Conservation (phyloP, 2,797 vertebrate species). For the Thalassophryne amazonica region DNA sequence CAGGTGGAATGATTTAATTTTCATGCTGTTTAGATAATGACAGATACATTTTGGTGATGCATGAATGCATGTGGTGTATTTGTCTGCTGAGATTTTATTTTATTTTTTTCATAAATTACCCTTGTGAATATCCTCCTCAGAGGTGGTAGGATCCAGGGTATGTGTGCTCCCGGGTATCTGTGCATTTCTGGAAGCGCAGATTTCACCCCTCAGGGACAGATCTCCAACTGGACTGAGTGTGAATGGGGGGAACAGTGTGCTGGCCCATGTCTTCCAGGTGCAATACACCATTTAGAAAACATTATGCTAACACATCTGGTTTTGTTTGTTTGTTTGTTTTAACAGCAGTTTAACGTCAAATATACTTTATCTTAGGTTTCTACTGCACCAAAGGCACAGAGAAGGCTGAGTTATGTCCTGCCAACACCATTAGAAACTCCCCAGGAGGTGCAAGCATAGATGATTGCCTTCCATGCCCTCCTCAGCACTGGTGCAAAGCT, state of each 20-base stretch:
- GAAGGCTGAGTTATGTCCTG: constrained; percentile 77
- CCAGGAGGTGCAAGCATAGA: constrained; percentile 75
- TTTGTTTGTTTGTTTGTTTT: too few relatives aligned
- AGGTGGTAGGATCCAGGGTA: constrained; percentile 80
- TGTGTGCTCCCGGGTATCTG: constrained; percentile 86
- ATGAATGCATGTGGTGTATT: not conserved
- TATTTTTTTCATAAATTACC: not conserved
- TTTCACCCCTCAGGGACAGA: constrained; percentile 64
- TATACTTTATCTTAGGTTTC: constrained; percentile 74
- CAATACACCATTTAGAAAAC: not conserved
- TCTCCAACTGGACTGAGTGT: constrained; percentile 67
- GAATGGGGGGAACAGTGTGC: constrained; percentile 80
- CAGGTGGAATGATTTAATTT: constrained; percentile 4
- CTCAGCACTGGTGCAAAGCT: constrained; percentile 85
- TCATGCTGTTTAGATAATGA: constrained; percentile 20
- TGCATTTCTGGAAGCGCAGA: constrained; percentile 86
- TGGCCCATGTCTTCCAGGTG: constrained; percentile 87
- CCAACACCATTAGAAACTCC: constrained; percentile 75
- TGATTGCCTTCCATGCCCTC: constrained; percentile 85
- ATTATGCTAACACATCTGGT: too few relatives aligned
- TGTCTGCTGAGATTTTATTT: not conserved
- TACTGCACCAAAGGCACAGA: constrained; percentile 86
- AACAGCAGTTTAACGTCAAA: not conserved
- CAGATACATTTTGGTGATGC: not conserved
- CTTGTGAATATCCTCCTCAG: constrained; percentile 59